Conservation (phyloP, 2,888 invertebrate genomes). For the Cerastoderma edule region DNA sequence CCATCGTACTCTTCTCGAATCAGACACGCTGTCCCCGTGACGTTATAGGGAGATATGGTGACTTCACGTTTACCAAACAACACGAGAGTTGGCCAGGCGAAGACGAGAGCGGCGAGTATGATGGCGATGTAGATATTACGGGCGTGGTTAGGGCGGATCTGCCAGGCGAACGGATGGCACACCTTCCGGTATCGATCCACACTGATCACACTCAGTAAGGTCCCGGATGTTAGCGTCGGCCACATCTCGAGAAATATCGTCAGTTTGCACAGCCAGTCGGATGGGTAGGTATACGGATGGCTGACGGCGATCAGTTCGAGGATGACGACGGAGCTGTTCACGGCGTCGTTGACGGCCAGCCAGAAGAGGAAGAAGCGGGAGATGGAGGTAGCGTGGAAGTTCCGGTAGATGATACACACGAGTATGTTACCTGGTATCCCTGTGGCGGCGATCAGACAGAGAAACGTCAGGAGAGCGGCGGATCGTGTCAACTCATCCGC, state of each 20-base stretch:
- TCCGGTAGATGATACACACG: constrained; percentile 34
- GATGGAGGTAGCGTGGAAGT: constrained; percentile 32
- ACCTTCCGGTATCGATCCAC: constrained; percentile 50
- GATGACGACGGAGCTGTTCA: constrained; percentile 42
- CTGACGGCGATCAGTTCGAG: constrained; percentile 46
- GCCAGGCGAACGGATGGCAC: constrained; percentile 40
- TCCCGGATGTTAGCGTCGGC: constrained; percentile 45
- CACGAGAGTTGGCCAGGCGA: constrained; percentile 49
- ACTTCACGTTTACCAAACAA: constrained; percentile 45
- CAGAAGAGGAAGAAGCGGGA: constrained; percentile 48
- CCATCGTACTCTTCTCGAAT: constrained; percentile 40
- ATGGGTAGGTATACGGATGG: constrained; percentile 41
- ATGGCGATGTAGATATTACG: constrained; percentile 23
- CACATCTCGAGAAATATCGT: constrained; percentile 53
- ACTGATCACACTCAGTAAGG: constrained; percentile 40
- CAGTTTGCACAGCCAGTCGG: constrained; percentile 48
- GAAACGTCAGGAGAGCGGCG: constrained; percentile 31
- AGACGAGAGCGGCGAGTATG: constrained; percentile 26
- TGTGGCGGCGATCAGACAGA: constrained; percentile 34
- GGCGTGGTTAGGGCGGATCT: constrained; percentile 41
- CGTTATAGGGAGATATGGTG: constrained; percentile 20
- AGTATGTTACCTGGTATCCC: constrained; percentile 53
- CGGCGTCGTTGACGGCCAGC: constrained; percentile 46
- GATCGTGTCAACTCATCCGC: constrained; percentile 33
- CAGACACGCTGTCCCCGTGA: constrained; percentile 45